Conservation (phyloP, 2,888 invertebrate genomes). For the Ceriagrion tenellum region DNA sequence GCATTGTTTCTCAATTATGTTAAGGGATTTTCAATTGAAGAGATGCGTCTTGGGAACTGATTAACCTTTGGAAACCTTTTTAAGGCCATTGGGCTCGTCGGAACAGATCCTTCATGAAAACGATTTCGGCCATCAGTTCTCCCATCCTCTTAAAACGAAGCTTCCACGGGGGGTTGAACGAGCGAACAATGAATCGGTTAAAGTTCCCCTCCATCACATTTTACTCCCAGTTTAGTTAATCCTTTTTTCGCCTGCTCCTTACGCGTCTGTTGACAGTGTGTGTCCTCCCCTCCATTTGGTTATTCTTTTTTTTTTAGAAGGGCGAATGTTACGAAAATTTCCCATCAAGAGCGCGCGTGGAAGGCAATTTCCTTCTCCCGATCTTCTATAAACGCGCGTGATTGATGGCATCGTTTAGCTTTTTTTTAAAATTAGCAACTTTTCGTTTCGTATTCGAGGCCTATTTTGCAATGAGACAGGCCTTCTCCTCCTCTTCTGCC, state of each 20-base stretch:
- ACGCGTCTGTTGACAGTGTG: not conserved
- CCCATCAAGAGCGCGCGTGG: not conserved
- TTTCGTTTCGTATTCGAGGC: not conserved
- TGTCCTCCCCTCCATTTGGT: no score
- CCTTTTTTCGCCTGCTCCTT: not conserved
- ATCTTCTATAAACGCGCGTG: not conserved
- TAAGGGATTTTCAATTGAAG: not conserved
- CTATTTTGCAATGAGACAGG: constrained; percentile 31
- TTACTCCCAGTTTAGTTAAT: not conserved
- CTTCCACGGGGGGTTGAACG: constrained; percentile 4
- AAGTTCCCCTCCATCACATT: not conserved
- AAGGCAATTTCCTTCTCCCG: constrained; percentile 6
- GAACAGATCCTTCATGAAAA: not conserved
- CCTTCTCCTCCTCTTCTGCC: not conserved
- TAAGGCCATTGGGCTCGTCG: not conserved
- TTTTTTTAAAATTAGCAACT: constrained; percentile 50
- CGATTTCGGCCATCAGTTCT: not conserved
- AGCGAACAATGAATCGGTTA: not conserved
- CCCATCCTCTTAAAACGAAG: not conserved
- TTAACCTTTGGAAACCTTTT: not conserved
- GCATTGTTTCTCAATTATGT: no score
- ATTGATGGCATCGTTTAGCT: constrained; percentile 17
- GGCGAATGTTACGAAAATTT: not conserved
- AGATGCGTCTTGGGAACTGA: not conserved
- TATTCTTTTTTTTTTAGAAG: not conserved